Base-by-base conservation (phyloP, 1,140 invertebrate genomes). In the Drosophila triauraria region DNA sequence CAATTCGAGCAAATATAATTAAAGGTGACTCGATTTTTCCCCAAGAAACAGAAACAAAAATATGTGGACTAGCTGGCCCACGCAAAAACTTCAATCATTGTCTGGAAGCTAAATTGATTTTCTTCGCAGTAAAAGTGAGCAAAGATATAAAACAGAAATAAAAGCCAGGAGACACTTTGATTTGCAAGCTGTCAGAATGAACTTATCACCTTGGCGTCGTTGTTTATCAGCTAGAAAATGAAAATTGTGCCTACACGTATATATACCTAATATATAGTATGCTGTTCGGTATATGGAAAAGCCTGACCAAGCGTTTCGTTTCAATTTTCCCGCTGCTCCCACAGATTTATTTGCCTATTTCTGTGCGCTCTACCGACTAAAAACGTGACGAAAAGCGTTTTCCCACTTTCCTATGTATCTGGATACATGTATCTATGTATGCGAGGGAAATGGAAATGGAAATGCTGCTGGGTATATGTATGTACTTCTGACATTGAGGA, bases 291-390 rank as follows among this genome's bases (percentile, higher is more conserved):
- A 43, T 58, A 30, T 53, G 38, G 13, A 75, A 57, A 84, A 78
- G 71, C 68, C 67, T 86, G 63, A 75, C 78, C 75, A 86, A 75
- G 80, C 68, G 23, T 71, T 78, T 78, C 67, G 58, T 78, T 75
- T 60, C 64, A 64, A 71, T 78, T 77, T 78, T 78, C 74, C 58
- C 72, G 64, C 80, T 75, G 58, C 78, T 75, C 63, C 63, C 69
- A 80, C 72, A 84, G 84, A 87, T 87, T 87, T 87, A 88, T 87
- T 87, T 88, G 84, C 84, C 84, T 88, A 87, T 88, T 88, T 88
- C 68, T 78, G 85, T 84, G 84, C 80, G 85, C 74, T 74, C 70
- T 72, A 72, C 67, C 70, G 68, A 72, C 68, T n/a, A 40, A 62
- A 75, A 83, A 90, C 85, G 85, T 88, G 85, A 88, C 85, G 82